A percentile compares a stretch with the other conserved stretches of the same genome.
These are phyloP conservation scores for Eretmocerus hayati DNA, from an alignment of 2,888 invertebrate genomes.

Conservation along the genomic window DNA sequence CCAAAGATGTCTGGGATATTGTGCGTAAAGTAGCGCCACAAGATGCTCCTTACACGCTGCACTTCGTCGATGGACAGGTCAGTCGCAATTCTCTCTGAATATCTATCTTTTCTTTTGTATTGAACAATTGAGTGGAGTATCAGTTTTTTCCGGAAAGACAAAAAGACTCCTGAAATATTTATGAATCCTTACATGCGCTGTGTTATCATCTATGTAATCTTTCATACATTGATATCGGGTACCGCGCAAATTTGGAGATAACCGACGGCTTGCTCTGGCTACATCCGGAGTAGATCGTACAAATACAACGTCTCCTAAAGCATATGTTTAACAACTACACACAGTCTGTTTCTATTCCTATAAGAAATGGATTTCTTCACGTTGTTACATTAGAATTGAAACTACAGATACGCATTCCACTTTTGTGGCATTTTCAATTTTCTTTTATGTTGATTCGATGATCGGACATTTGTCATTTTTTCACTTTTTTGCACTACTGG, in stretches of 20 bases:
- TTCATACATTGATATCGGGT: too few relatives aligned
- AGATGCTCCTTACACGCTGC: constrained; percentile 47
- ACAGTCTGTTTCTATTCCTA: not conserved
- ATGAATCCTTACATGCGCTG: too few relatives aligned
- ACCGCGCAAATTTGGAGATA: too few relatives aligned
- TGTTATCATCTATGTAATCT: not conserved
- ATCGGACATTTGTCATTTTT: too few relatives aligned
- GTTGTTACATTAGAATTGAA: not conserved
- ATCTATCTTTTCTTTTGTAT: too few relatives aligned
- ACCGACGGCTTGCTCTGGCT: not conserved
- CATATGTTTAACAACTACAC: not conserved
- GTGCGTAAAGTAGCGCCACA: constrained; percentile 49
- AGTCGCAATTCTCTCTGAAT: too few relatives aligned
- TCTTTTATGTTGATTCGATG: too few relatives aligned
- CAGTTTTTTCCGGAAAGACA: too few relatives aligned
- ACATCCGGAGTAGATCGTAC: not conserved
- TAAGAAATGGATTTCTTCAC: not conserved
- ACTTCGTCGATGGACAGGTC: constrained; percentile 56
- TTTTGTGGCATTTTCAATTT: too few relatives aligned
- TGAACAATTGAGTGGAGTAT: too few relatives aligned
- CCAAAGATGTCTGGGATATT: constrained; percentile 48
- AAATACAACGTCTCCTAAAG: not conserved
- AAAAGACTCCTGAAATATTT: too few relatives aligned
- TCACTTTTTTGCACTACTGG: too few relatives aligned
- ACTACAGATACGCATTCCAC: not conserved